These are phyloP conservation scores for Trogon melanurus DNA, from an alignment of 2,113 vertebrate genomes.

Conservation along the genomic window DNA sequence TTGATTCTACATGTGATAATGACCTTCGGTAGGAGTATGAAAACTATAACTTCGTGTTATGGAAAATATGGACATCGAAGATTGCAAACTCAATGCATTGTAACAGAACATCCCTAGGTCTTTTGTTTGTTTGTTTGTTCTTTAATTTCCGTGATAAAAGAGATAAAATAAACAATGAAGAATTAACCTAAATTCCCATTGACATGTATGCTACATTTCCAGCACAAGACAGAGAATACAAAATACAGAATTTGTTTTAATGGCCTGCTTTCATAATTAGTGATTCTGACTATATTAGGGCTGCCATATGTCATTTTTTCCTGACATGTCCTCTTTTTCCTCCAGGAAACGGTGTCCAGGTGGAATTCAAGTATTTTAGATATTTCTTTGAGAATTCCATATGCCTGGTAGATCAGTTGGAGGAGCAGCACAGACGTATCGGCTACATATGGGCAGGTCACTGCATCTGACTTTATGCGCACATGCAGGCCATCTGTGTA, in stretches of 20 bases:
- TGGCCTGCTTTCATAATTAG: slow-evolving; percentile 7
- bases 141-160: neutral
- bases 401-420: slow-evolving; percentile 25
- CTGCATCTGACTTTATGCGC: slow-evolving; percentile 12
- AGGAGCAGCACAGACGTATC: neutral
- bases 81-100: neutral
- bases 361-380: neutral
- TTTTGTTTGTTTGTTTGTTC: neutral
- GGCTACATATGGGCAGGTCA: neutral
- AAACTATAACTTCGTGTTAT: neutral
- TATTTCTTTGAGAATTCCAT: slow-evolving; percentile 18
- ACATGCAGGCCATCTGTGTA: slow-evolving; percentile 29
- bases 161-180: slow-evolving; percentile 11
- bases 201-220: slow-evolving; percentile 11
- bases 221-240: slow-evolving; percentile 31
- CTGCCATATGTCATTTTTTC: neutral
- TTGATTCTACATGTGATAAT: neutral
- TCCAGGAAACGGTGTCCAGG: neutral
- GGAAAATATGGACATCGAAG: neutral
- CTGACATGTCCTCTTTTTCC: neutral
- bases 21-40: neutral
- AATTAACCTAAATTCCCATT: slow-evolving; percentile 34
- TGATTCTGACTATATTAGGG: neutral
- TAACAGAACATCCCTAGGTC: neutral
- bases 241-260: slow-evolving; percentile 51